These are phyloP conservation scores for Hyposoter dolosus DNA, from an alignment of 2,888 invertebrate species.

Conservation along the genomic window DNA sequence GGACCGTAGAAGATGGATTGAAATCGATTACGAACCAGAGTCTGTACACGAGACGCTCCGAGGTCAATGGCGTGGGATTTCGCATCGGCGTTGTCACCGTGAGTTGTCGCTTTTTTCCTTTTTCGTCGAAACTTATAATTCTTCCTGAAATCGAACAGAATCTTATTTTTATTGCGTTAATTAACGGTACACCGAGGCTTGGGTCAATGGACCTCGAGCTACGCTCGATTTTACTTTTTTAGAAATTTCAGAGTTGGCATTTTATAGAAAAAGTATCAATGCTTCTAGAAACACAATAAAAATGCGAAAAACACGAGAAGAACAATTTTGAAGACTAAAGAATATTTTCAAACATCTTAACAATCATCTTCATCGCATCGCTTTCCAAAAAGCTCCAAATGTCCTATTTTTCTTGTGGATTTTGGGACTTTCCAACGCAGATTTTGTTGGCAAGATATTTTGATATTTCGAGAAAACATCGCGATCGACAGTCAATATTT, in stretches of 20 bases:
- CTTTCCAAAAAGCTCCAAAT: background rate
- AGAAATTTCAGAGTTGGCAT: background rate
- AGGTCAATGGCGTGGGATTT: slow-evolving; percentile 73
- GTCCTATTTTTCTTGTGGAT: background rate
- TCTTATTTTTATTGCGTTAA: background rate
- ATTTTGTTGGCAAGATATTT: too few species aligned
- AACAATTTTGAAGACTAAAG: background rate
- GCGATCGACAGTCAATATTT: too few species aligned
- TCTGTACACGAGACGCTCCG: slow-evolving; percentile 73
- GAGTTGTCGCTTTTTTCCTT: slow-evolving; percentile 35
- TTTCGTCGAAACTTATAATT: background rate
- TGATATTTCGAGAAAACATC: too few species aligned
- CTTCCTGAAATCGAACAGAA: background rate
- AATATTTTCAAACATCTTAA: background rate
- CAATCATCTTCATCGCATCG: background rate
- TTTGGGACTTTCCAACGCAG: too few species aligned
- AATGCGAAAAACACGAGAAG: background rate
- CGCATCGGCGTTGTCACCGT: slow-evolving; percentile 73
- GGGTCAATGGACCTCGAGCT: background rate
- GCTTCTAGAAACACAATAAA: background rate
- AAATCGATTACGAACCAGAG: slow-evolving; percentile 36
- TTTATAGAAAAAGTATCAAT: background rate
- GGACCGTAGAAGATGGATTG: slow-evolving; percentile 66
- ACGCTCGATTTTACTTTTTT: background rate
- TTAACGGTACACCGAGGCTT: background rate